Evolutionary conservation across 2,113 vertebrate species (phyloP), one percentile per base, ranked within the genome.

Genomic region (Microcebus jonahi): DNA sequence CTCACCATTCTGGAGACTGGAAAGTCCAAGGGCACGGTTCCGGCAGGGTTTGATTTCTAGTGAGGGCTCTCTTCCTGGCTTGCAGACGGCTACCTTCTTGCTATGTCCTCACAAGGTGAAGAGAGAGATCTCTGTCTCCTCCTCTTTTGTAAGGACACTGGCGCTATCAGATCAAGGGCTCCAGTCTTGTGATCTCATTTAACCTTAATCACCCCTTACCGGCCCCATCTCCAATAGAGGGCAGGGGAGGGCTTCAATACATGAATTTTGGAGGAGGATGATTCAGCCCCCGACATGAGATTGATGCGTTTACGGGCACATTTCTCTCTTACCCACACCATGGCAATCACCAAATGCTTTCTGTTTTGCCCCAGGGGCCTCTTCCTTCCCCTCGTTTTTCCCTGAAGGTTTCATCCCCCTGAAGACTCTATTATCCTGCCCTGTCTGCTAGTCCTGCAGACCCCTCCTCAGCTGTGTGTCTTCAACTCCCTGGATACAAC

Each of bases 291-390:
- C 0, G 23, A 36, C 31, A 70, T 29, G 3, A 59, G 48, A 65
- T 1, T 5, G 1, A 42, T 65, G 7, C 4, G 4, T 17, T 55
- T 20, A 9, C 23, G 23, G 31, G 2, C 65, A 42, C 0, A 2
- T 27, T 20, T 48, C 29, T 45, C 23, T 95, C 45, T 20, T 73
- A 45, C 10, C 67, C 18, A 29, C 3, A 9, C 27, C 8, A 36
- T 1, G 1, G 50, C 25, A 27, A 27, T 39, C 20, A 31, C 14
- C 0, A 4, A 36, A 59, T 17, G 9, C 7, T 23, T 75, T 92
- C 34, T 20, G 23, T 15, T 85, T 55, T 76, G 34, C 14, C 27
- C 15, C 0, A 0, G 0, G 27, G 55, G 48, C 4, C 27, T 61
- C 31, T 48, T 45, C 12, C 34, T 68, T 23, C 34, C 1, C 2